phyloP scores from a whole-genome alignment of 1,140 invertebrate species.

The Drosophila rhopaloa region DNA sequence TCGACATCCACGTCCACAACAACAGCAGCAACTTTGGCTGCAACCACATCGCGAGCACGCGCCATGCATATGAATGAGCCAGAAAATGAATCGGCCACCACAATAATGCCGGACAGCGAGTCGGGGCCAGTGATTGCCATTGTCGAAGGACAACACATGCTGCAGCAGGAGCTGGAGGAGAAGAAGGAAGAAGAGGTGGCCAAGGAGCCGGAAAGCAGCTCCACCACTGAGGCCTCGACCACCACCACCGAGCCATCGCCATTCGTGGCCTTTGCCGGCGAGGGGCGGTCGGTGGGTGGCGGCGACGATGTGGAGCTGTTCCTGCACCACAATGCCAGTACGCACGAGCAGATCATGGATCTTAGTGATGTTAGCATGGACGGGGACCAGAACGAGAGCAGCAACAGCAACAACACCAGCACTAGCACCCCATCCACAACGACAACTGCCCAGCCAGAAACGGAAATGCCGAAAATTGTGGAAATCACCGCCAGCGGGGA shows the following conservation, averaged over 20 bases:
- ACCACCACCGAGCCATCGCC: constrained; percentile 49
- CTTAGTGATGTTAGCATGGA: constrained; percentile 89
- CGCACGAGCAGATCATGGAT: constrained; percentile 84
- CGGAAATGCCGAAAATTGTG: constrained; percentile 78
- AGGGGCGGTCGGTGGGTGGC: constrained; percentile 60
- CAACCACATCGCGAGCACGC: constrained; percentile 71
- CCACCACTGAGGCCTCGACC: constrained; percentile 23
- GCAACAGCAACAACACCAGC: constrained; percentile 28
- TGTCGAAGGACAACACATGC: constrained; percentile 75
- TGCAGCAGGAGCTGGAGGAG: constrained; percentile 33
- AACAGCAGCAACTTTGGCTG: constrained; percentile 25
- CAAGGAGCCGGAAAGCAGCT: constrained; percentile 29
- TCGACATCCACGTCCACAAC: constrained; percentile 21
- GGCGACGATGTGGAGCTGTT: constrained; percentile 55
- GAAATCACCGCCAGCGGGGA: constrained; percentile 75
- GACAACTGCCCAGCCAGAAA: constrained; percentile 59
- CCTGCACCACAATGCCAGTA: constrained; percentile 54
- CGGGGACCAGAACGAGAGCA: constrained; percentile 85
- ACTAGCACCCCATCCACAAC: constrained; percentile 38
- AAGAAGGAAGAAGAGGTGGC: neutral
- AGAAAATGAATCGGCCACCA: constrained; percentile 47
- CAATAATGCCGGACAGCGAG: constrained; percentile 47
- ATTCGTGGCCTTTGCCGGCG: constrained; percentile 63
- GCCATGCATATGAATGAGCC: constrained; percentile 82
- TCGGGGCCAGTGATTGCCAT: constrained; percentile 70